phyloP scores from a whole-genome alignment of 2,113 vertebrate species.

The Thinocorus orbignyianus region DNA sequence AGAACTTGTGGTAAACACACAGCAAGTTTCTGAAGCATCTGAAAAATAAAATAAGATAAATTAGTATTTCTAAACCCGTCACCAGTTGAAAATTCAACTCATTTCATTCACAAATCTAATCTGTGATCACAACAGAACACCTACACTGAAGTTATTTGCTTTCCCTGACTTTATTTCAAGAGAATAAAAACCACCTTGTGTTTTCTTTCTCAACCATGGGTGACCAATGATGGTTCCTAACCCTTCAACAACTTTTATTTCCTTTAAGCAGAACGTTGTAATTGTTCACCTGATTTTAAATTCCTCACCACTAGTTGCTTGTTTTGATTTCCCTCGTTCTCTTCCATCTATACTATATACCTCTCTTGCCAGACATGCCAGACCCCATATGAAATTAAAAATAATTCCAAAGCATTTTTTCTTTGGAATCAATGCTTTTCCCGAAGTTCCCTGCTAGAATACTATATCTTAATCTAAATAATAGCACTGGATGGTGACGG shows the following conservation, averaged over 20 bases:
- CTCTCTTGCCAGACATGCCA: background rate
- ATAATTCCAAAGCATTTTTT: background rate
- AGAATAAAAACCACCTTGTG: rapidly evolving
- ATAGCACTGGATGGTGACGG: background rate
- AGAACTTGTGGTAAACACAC: conserved; percentile 30
- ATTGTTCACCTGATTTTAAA: background rate
- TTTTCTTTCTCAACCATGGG: background rate
- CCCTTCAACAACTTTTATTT: background rate
- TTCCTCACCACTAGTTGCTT: background rate
- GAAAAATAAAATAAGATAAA: conserved; percentile 14
- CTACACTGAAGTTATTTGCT: background rate
- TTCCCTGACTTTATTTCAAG: background rate
- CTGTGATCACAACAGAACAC: background rate
- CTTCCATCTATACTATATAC: background rate
- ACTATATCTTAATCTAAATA: background rate
- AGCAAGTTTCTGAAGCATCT: conserved; percentile 66
- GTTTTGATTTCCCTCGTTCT: background rate
- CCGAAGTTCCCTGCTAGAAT: background rate
- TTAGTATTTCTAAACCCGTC: background rate
- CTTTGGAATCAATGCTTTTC: background rate
- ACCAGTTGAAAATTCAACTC: background rate
- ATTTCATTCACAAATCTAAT: background rate
- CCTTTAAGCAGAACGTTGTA: background rate
- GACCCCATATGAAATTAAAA: background rate
- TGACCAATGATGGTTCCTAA: background rate